Base-by-base conservation (phyloP, 2,888 invertebrate genomes). In the Meganola albula region DNA sequence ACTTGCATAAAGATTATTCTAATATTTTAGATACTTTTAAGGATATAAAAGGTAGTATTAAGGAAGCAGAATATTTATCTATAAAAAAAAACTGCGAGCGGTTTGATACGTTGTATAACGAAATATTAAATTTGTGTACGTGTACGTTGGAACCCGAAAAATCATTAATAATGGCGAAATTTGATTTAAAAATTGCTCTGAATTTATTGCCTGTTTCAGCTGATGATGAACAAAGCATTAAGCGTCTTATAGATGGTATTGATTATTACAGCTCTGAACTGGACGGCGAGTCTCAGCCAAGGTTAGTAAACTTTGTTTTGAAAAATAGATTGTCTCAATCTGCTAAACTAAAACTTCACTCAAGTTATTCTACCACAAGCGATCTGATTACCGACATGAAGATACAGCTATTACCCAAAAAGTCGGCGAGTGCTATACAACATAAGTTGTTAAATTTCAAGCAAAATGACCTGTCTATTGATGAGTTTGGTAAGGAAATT, bases 301-400 rank as follows among this genome's bases (percentile, higher is more conserved):
- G 10, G n/a, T 26, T 31, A 21, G 10, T 31, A 3, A 18, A 18
- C 9, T 29, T 25, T 34, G 23, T 32, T 7, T 8, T 32, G 9
- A 24, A 32, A 18, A 32, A 9, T 18, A 11, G 27, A 5, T 14
- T 27, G 1, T 27, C 27, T 1, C 32, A 27, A 4, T 1, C 26
- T 1, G 32, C 32, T 7, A 32, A 32, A 8, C 12, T 27, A 1
- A 21, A 16, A 22, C 10, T 27, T 7, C n/a, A 10, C 6, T 7
- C 14, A 2, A 23, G 16, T 8, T 33, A 33, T 23, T 12, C 7
- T 3, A 31, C 6, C 2, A 20, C 20, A 1, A n/a, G 21, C 9
- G 16, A 24, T 2, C 10, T 30, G 10, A 10, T 21, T 4, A 22
- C 9, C 6, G 22, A 9, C 16, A 30, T 30, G 24, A 23, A 14